Percentiles rank a stretch among this genome's conserved stretches.
These are phyloP conservation scores for Dipodomys ordii DNA, from an alignment of 2,113 vertebrate genomes.

Conservation along the genomic window DNA sequence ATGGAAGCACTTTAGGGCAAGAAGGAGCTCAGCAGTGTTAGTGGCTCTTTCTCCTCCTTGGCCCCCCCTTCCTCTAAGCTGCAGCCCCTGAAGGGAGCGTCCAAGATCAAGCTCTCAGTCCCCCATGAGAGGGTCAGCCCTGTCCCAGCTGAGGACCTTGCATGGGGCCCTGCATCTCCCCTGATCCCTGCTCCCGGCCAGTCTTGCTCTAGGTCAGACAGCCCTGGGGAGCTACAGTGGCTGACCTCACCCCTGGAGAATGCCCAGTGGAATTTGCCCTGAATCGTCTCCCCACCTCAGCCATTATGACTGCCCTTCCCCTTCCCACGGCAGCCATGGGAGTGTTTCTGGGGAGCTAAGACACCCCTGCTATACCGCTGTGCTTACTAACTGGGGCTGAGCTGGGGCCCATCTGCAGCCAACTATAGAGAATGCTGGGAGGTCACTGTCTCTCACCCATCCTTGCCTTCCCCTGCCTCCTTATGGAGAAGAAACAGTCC, in stretches of 20 bases:
- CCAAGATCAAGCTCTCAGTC: neutral
- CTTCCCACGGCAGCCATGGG: neutral
- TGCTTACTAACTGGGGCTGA: neutral
- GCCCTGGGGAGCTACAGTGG: neutral
- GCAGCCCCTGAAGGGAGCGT: constrained; percentile 48
- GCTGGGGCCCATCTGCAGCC: neutral
- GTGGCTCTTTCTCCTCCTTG: neutral
- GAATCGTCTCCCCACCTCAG: neutral
- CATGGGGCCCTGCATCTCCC: neutral
- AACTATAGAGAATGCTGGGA: neutral
- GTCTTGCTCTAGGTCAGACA: neutral
- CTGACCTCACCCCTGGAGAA: constrained; percentile 69
- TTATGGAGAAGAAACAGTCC: neutral
- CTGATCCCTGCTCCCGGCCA: neutral
- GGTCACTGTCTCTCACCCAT: neutral
- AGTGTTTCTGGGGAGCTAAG: neutral
- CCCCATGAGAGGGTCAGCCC: rapidly evolving
- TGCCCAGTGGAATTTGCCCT: constrained; percentile 38
- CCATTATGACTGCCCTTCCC: neutral
- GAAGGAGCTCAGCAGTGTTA: neutral
- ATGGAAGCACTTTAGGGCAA: neutral
- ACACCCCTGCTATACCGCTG: neutral
- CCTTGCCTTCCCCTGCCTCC: neutral
- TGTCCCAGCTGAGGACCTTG: neutral
- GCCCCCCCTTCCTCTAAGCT: too few relatives aligned